These are phyloP conservation scores for Lacanobia oleracea DNA, from an alignment of 2,888 invertebrate species.

Conservation along the genomic window DNA sequence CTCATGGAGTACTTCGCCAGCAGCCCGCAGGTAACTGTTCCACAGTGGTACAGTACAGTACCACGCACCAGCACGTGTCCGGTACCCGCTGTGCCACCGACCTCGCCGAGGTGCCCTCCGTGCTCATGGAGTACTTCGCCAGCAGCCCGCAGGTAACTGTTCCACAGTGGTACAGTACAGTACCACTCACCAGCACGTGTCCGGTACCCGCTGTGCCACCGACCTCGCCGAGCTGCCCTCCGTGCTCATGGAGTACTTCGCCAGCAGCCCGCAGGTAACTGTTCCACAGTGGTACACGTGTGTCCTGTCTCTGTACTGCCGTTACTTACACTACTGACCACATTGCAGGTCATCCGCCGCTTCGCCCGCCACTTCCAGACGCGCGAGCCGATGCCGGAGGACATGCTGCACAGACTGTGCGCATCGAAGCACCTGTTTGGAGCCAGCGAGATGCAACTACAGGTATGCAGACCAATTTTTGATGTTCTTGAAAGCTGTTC, in stretches of 20 bases:
- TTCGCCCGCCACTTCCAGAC: constrained; percentile 98
- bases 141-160: constrained; percentile 82
- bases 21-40: constrained; percentile 74
- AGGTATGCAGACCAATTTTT: constrained; percentile 85
- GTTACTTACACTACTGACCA: neutral
- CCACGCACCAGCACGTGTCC: constrained; percentile 97
- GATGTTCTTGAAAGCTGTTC: neutral
- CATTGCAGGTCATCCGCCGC: constrained; percentile 93
- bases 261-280: constrained; percentile 88
- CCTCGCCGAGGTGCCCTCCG: constrained; percentile 99
- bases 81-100: constrained; percentile 99
- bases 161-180: constrained; percentile 83
- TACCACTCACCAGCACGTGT: constrained; percentile 97
- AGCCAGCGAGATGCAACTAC: constrained; percentile 96
- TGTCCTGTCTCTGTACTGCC: too few species aligned
- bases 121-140: constrained; percentile 99
- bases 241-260: constrained; percentile 99
- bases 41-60: constrained; percentile 85
- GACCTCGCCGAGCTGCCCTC: constrained; percentile 99
- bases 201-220: constrained; percentile 98
- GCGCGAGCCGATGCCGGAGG: constrained; percentile 93
- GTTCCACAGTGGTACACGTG: neutral
- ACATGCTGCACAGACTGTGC: constrained; percentile 95
- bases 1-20: constrained; percentile 99
- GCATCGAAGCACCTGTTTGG: constrained; percentile 96